Base-by-base conservation (phyloP, 2,797 vertebrate species). In the Todus mexicanus region DNA sequence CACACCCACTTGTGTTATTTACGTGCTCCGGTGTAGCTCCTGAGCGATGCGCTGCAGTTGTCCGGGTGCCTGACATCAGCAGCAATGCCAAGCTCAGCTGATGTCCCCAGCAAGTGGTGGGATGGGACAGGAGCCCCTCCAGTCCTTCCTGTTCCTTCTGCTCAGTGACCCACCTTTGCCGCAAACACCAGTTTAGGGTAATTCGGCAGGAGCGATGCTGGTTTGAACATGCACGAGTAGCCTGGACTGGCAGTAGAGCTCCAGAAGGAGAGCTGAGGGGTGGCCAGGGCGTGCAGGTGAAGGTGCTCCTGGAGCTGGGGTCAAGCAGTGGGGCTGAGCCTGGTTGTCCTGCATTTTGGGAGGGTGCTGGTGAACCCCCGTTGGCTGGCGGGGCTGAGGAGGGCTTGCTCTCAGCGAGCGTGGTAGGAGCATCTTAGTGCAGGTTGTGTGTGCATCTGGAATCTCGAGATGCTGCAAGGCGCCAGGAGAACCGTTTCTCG, bases 321-420 rank as follows among this genome's bases (percentile, higher is more conserved):
- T 37, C 19, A 3, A n/a, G 79, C 82, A 42, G 48, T 2, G 7
- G 57, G 56, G 56, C 26, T 27, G 59, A 82, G 64, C 37, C 21
- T 0, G 1, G 29, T 11, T 14, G 10, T 53, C 35, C 43, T 2
- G 4, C 22, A 8, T 27, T 57, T 38, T 42, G 74, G 89, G 54
- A 86, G 11, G 0, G 1, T 37, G 59, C 37, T 64, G 50, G n/a
- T n/a, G 85, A n/a, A 3, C 19, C 22, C 25, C 54, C 9, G 0
- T 15, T 10, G 1, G 14, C 6, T 57, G 68, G 35, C 27, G 0
- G 0, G 56, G 40, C 29, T 42, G 61, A 15, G 53, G 23, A 27
- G 23, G 50, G 51, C 65, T 33, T 2, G 0, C 5, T 21, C 13
- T 31, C 2, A 3, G 4, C 9, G 11, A 3, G 19, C 1, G 5